Percentiles rank a stretch among this genome's conserved stretches.
These are phyloP conservation scores for Helicolenus hilgendorfi DNA, from an alignment of 2,797 vertebrate species.

Conservation along the genomic window DNA sequence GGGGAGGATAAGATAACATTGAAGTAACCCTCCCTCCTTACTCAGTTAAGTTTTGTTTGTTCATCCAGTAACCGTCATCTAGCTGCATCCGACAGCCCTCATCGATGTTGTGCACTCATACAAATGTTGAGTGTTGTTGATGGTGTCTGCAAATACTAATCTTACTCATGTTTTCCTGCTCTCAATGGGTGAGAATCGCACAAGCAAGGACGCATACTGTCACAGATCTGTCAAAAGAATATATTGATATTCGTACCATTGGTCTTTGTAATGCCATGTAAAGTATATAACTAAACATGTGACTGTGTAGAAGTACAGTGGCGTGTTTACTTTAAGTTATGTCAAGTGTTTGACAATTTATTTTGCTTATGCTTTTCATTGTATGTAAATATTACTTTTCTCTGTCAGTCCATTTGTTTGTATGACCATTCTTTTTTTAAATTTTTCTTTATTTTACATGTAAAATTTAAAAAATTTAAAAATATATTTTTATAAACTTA, in stretches of 20 bases:
- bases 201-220: neutral
- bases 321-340: neutral
- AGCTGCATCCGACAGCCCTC: neutral
- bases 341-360: no score
- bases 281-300: neutral
- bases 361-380: no score
- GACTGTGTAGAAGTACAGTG: neutral
- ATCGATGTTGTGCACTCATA: slow-evolving; percentile 27
- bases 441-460: no score
- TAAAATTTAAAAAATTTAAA: no score
- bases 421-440: no score
- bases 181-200: neutral
- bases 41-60: slow-evolving; percentile 64
- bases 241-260: neutral
- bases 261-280: neutral
- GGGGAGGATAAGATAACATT: slow-evolving; percentile 83
- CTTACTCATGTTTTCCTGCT: slow-evolving; percentile 21
- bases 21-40: slow-evolving; percentile 55
- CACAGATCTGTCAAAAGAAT: neutral
- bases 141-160: slow-evolving; percentile 16
- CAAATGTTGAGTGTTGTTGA: neutral
- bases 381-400: no score
- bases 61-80: slow-evolving; percentile 41
- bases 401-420: no score
- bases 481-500: neutral